Conservation (phyloP, 2,113 vertebrate species). For the Nipponia nippon region DNA sequence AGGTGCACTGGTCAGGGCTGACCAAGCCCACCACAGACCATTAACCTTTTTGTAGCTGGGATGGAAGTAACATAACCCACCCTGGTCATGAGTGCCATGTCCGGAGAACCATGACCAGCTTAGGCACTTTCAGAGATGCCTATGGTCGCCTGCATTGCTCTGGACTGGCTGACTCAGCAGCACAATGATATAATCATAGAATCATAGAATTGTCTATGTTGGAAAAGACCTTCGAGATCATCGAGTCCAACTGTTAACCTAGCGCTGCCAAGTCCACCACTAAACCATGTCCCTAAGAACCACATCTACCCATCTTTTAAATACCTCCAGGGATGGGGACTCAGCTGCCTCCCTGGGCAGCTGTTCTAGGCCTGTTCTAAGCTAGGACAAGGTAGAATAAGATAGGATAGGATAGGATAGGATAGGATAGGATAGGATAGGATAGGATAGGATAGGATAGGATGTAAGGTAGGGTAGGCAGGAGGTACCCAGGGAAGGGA, state of each 20-base stretch:
- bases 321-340: no score
- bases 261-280: no score
- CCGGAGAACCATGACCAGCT: background rate
- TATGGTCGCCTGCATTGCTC: background rate
- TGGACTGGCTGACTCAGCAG: background rate
- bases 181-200: no score
- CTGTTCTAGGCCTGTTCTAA: no score
- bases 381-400: no score
- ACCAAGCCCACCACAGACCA: background rate
- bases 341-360: no score
- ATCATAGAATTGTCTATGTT: no score
- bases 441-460: no score
- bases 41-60: background rate
- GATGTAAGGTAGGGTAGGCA: background rate
- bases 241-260: no score
- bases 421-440: background rate
- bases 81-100: background rate
- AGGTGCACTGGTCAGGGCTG: background rate
- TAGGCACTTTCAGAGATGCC: background rate
- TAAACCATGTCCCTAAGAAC: no score
- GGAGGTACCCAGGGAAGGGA: background rate
- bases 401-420: background rate
- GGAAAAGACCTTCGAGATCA: no score
- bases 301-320: no score
- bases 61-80: background rate